phyloP scores from a whole-genome alignment of 1,140 invertebrate species.

The Drusus annulatus region DNA sequence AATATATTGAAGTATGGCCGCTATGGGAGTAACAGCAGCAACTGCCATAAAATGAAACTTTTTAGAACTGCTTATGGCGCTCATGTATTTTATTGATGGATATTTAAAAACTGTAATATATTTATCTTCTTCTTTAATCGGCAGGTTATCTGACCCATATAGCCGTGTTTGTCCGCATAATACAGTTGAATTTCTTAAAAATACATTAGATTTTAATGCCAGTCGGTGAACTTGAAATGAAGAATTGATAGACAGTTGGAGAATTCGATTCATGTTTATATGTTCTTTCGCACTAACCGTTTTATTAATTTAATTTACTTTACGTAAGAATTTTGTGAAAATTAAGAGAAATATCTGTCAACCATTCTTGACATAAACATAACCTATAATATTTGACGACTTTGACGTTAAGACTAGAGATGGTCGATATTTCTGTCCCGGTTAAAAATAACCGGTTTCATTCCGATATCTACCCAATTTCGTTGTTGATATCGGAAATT shows the following conservation, averaged over 20 bases:
- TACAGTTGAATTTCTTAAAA: neutral
- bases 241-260: neutral
- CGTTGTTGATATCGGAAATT: too few relatives aligned
- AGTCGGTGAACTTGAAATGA: neutral
- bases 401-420: neutral
- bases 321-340: neutral
- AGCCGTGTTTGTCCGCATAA: neutral
- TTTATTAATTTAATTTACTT: too few relatives aligned
- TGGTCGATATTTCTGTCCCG: too few relatives aligned
- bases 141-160: constrained; percentile 4
- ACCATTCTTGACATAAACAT: neutral
- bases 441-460: too few relatives aligned
- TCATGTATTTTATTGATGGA: constrained; percentile 57
- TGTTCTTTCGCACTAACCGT: too few relatives aligned
- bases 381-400: constrained; percentile 19
- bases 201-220: neutral
- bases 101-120: constrained; percentile 61
- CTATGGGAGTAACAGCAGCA: neutral
- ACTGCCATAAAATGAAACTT: neutral
- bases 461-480: too few relatives aligned
- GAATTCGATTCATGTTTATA: constrained; percentile 4
- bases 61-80: constrained; percentile 14
- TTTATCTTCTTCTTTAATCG: constrained; percentile 9
- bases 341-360: neutral
- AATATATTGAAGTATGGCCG: neutral